phyloP scores from a whole-genome alignment of 2,797 vertebrate species.

The Pteropus rufus region DNA sequence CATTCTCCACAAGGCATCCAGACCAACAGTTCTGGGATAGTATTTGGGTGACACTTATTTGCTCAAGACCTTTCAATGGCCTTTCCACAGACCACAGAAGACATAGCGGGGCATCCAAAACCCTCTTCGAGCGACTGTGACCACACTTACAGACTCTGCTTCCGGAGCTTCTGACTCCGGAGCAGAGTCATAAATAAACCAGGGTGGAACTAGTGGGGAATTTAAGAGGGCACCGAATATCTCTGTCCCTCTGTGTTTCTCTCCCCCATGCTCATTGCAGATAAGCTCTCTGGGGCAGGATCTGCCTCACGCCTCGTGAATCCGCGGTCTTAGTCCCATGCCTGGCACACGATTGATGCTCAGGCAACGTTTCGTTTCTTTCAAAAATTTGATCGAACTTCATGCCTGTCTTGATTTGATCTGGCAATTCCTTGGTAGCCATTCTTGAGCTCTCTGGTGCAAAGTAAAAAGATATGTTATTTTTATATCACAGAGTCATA shows the following conservation, averaged over 20 bases:
- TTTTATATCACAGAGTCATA: neutral
- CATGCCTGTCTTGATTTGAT: neutral
- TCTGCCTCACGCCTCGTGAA: neutral
- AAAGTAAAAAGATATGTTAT: neutral
- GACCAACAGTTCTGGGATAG: neutral
- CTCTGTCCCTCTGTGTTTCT: neutral
- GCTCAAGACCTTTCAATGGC: neutral
- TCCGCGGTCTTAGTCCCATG: neutral
- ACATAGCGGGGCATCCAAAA: neutral
- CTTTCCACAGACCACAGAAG: neutral
- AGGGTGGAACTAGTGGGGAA: neutral
- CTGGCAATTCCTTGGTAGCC: neutral
- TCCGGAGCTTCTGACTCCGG: neutral
- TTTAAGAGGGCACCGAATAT: neutral
- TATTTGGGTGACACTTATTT: neutral
- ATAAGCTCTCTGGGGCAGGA: neutral
- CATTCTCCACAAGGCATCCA: neutral
- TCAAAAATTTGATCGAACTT: neutral
- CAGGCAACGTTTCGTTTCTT: neutral
- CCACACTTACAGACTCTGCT: neutral
- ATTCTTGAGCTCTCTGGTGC: neutral
- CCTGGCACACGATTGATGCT: neutral
- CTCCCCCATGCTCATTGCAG: neutral
- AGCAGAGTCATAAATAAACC: no score
- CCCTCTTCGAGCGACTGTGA: neutral